phyloP scores from a whole-genome alignment of 92 coral and sea anemone genomes.

The Palythoa grandiflora region DNA sequence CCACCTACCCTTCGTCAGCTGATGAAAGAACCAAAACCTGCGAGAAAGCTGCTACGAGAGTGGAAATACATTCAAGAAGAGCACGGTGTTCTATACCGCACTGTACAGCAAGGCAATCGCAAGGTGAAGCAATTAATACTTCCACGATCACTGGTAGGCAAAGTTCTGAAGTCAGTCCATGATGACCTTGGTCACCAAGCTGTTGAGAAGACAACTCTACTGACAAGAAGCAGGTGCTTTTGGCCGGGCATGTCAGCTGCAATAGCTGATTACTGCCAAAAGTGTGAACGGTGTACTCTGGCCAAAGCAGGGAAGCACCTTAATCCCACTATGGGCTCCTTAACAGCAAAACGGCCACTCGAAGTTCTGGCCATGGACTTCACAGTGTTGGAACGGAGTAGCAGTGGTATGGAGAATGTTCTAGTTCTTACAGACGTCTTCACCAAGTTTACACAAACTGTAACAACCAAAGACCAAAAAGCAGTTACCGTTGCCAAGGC shows the following conservation, averaged over 20 bases:
- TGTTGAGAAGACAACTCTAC: slow-evolving; percentile 46
- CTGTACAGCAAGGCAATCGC: slow-evolving; percentile 6
- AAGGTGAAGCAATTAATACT: slow-evolving; percentile 64
- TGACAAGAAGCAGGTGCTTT: slow-evolving; percentile 47
- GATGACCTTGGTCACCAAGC: slow-evolving; percentile 74
- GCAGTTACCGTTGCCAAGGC: slow-evolving; percentile 47
- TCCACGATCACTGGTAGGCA: slow-evolving; percentile 52
- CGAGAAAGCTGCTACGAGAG: slow-evolving; percentile 55
- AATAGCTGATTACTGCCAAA: slow-evolving; percentile 56
- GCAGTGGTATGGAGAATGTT: slow-evolving; percentile 66
- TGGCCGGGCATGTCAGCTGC: slow-evolving; percentile 63
- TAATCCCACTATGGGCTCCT: slow-evolving; percentile 66
- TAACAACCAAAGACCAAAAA: slow-evolving; percentile 48
- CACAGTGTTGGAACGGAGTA: slow-evolving; percentile 64
- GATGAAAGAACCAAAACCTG: slow-evolving; percentile 62
- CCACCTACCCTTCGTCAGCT: slow-evolving; percentile 67
- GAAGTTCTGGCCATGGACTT: slow-evolving; percentile 76
- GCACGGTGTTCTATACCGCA: slow-evolving; percentile 64
- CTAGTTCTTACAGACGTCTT: slow-evolving; percentile 74
- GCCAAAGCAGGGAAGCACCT: slow-evolving; percentile 74
- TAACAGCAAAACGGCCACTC: slow-evolving; percentile 62
- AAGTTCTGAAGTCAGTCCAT: slow-evolving; percentile 59
- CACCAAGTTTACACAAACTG: slow-evolving; percentile 61
- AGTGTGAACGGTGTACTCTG: slow-evolving; percentile 63
- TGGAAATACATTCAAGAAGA: slow-evolving; percentile 61